Conservation (phyloP, 35 echinoderm and acorn worm genomes). For the Ophiothrix spiculata region DNA sequence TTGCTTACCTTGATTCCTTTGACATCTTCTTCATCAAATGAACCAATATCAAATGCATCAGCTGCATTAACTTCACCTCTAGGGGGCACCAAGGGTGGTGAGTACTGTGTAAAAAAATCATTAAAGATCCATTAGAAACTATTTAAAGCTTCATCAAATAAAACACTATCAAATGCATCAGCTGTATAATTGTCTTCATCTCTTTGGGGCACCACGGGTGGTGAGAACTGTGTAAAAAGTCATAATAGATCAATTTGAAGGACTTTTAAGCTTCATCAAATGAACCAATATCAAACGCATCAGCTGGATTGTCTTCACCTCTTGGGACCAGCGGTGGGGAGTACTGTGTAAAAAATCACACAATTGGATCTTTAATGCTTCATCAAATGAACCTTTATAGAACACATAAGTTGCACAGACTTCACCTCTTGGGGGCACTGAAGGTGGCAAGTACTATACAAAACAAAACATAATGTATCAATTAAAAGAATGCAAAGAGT, state of each 20-base stretch:
- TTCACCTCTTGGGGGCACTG: no score
- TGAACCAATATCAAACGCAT: slow-evolving; percentile 99
- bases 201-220: slow-evolving; percentile 88
- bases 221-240: no score
- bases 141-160: slow-evolving; percentile 99
- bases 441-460: no score
- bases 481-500: no score
- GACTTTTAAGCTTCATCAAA: slow-evolving; percentile 99
- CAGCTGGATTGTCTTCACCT: slow-evolving; percentile 98
- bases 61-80: slow-evolving; percentile 99
- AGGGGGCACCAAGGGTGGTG: slow-evolving; percentile 90
- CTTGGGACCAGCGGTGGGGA: slow-evolving; percentile 84
- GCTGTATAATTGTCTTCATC: slow-evolving; percentile 99
- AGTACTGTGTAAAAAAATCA: no score
- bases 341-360: no score
- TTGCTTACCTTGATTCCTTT: slow-evolving; percentile 96
- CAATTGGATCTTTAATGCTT: no score
- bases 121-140: no score
- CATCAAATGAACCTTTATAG: no score
- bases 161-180: slow-evolving; percentile 99
- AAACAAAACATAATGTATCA: no score
- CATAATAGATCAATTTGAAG: no score
- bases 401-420: no score
- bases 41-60: slow-evolving; percentile 99
- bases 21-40: slow-evolving; percentile 97